These are phyloP conservation scores for Gonioctena quinquepunctata DNA, from an alignment of 1,140 invertebrate species.

Conservation along the genomic window DNA sequence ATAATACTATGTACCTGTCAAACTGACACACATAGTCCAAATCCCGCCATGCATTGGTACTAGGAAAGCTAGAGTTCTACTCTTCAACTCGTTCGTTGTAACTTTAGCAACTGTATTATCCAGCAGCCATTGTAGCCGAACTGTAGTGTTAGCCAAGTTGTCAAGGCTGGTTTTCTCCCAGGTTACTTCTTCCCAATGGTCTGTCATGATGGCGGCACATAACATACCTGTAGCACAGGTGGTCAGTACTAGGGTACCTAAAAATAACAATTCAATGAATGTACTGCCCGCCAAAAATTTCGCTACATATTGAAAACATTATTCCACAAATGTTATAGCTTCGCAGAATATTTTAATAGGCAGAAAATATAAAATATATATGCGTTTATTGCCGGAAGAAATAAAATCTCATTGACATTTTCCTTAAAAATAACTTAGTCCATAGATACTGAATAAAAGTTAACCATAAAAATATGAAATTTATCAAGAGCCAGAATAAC, in stretches of 20 bases:
- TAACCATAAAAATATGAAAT: no score
- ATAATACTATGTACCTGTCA: slow-evolving; percentile 73
- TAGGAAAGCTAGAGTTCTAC: slow-evolving; percentile 64
- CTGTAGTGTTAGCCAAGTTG: slow-evolving; percentile 60
- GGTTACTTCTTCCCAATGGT: slow-evolving; percentile 81
- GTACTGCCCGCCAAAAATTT: no score
- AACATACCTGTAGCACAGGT: slow-evolving; percentile 74
- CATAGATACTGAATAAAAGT: no score
- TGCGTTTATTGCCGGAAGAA: no score
- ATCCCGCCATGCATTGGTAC: slow-evolving; percentile 86
- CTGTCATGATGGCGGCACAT: slow-evolving; percentile 80
- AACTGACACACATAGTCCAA: slow-evolving; percentile 81
- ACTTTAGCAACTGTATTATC: slow-evolving; percentile 67
- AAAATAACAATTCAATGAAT: no score
- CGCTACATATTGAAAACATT: no score
- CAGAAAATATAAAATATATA: no score
- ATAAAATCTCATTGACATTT: no score
- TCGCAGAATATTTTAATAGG: no score
- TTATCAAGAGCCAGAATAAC: no score
- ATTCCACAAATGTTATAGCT: no score
- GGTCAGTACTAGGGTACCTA: slow-evolving; percentile 60
- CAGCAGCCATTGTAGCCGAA: slow-evolving; percentile 67
- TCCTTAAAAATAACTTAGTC: no score
- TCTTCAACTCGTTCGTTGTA: slow-evolving; percentile 39
- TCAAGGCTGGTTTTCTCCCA: slow-evolving; percentile 68